A percentile compares a stretch with the other conserved stretches of the same genome.
These are phyloP conservation scores for Cydia amplana DNA, from an alignment of 1,140 invertebrate genomes.

Conservation along the genomic window DNA sequence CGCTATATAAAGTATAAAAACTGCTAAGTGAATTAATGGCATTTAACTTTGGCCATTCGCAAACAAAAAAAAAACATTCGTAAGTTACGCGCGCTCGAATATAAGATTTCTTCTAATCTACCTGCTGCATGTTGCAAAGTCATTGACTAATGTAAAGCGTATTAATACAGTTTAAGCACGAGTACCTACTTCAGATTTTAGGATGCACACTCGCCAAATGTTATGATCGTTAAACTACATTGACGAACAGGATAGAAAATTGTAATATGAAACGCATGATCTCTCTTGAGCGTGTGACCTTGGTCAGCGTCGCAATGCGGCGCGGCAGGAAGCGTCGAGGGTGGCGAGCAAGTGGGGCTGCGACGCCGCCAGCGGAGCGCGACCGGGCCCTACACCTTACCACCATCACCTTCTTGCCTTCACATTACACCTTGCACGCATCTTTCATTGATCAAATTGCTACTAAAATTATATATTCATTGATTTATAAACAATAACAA, in stretches of 20 bases:
- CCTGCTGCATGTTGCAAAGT: too few species aligned
- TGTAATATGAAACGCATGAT: conserved; percentile 3
- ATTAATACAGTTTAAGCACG: too few species aligned
- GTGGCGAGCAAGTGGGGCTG: conserved; percentile 38
- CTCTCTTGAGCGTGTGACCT: conserved; percentile 14
- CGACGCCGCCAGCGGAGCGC: conserved; percentile 34
- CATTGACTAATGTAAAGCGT: too few species aligned
- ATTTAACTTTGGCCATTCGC: too few species aligned
- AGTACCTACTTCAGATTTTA: too few species aligned
- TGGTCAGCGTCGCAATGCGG: conserved; percentile 34
- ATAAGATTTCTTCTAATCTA: too few species aligned
- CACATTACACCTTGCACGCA: not conserved
- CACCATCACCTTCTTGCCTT: not conserved
- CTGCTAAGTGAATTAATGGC: too few species aligned
- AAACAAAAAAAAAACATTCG: too few species aligned
- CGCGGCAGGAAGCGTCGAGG: conserved; percentile 35
- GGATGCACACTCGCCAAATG: not conserved
- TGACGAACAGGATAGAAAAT: conserved; percentile 3
- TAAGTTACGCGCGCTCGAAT: too few species aligned
- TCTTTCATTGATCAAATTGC: not conserved
- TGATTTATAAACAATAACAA: too few species aligned
- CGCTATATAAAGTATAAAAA: too few species aligned
- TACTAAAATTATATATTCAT: not conserved
- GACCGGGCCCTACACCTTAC: conserved; percentile 16
- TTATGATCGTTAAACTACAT: not conserved